Evolutionary conservation across 2,113 vertebrate genomes (phyloP).

Genomic region (Marmota monax): DNA sequence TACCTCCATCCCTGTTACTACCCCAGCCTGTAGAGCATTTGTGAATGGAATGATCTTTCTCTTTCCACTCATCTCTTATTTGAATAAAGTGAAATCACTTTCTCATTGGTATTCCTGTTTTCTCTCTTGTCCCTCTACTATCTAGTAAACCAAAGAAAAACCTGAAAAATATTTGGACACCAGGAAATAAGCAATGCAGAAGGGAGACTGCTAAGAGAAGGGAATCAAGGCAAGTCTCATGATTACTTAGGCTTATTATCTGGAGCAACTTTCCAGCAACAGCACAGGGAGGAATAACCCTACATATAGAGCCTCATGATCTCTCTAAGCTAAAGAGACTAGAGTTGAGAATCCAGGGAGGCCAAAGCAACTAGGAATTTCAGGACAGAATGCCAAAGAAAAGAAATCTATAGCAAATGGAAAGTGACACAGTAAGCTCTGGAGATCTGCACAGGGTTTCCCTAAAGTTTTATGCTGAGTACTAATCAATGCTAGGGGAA

Average conservation of each 20-base stretch:
- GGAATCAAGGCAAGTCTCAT: not conserved
- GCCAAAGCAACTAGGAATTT: not conserved
- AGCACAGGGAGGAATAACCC: not conserved
- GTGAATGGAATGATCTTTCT: not conserved
- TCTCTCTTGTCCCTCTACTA: not conserved
- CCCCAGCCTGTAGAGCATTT: conserved; percentile 26
- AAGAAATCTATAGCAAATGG: not conserved
- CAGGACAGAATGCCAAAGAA: not conserved
- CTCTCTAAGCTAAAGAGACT: not conserved
- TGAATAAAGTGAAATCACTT: not conserved
- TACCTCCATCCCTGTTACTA: not conserved
- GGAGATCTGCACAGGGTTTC: too few relatives aligned
- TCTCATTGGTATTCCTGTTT: not conserved
- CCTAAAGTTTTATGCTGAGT: not conserved
- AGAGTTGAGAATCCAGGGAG: not conserved
- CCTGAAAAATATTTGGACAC: not conserved
- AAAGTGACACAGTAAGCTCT: not conserved
- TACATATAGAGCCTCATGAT: not conserved
- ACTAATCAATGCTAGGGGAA: not conserved
- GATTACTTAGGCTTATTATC: not conserved
- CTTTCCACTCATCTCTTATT: not conserved
- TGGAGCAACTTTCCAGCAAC: not conserved
- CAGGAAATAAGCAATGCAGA: not conserved
- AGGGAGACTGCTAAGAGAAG: not conserved
- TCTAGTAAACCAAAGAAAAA: not conserved